Base-by-base conservation (phyloP, 2,797 vertebrate species). In the Oophaga sylvatica region DNA sequence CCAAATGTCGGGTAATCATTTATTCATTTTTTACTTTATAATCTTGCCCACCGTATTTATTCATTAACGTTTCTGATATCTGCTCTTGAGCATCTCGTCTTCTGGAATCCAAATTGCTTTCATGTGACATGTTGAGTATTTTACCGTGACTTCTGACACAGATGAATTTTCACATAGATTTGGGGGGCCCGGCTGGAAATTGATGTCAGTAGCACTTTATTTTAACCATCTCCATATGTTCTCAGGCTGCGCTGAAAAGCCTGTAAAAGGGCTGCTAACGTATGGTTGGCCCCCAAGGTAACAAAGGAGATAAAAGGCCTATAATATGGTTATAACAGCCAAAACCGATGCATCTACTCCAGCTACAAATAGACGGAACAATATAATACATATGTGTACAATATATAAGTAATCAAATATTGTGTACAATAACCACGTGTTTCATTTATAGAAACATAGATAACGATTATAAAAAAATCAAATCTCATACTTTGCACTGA, bases 161-260 rank as follows among this genome's bases (percentile, higher is more conserved):
- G 65, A 56, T 29, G 45, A 73, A 53, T 53, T 67, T 85, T 65
- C 83, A 53, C 60, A 29, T 6, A 84, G 13, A 77, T 53, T 8
- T 53, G 48, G 48, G 48, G 63, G 45, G 22, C 45, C 22, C 20
- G 20, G 45, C 29, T 35, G 82, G 56, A 75, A 41, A 59, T n/a
- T 29, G 71, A 59, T 65, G 83, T 53, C 83, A 63, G 83, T 77
- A 77, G 83, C 83, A 48, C 59, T 76, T 62, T 73, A 26, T 17
- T 48, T 19, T 76, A 87, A 83, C 41, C 59, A 17, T 17, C n/a
- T 75, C 71, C 71, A 83, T 78, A 31, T 87, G 86, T 82, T 82
- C 3, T 5, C 60, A 67, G 75, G 45, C 60, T 81, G 80, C 29
- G 20, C n/a, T 12, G 70, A 83, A 83, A 73, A 78, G 77, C 31